A percentile compares a stretch with the other conserved stretches of the same genome.
These are phyloP conservation scores for Epinephelus moara DNA, from an alignment of 2,113 vertebrate genomes.

Conservation along the genomic window DNA sequence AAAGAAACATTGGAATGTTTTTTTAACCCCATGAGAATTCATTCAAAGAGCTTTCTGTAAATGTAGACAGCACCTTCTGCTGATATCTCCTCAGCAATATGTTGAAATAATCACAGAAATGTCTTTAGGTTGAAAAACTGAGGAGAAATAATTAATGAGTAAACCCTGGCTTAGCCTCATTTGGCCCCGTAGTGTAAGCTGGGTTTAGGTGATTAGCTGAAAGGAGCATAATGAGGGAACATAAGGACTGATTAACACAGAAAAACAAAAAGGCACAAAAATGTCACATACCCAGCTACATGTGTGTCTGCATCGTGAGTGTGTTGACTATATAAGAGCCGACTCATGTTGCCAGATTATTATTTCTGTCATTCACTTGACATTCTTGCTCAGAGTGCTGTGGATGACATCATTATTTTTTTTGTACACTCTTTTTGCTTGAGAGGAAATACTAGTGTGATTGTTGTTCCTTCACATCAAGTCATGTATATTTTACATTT, in stretches of 20 bases:
- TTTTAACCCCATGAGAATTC: neutral
- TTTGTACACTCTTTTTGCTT: neutral
- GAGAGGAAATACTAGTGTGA: neutral
- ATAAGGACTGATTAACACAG: slow-evolving; percentile 36
- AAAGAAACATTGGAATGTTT: neutral
- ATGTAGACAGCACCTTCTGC: neutral
- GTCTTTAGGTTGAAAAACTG: slow-evolving; percentile 11
- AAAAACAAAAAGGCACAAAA: slow-evolving; percentile 27
- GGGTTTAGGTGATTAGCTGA: slow-evolving; percentile 59
- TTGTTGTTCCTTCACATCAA: neutral
- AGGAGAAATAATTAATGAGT: neutral
- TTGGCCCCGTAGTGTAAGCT: slow-evolving; percentile 33
- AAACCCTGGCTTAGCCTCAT: slow-evolving; percentile 21
- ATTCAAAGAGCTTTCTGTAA: neutral
- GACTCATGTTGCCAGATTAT: neutral
- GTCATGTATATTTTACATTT: neutral
- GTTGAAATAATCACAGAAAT: slow-evolving; percentile 17
- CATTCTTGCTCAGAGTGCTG: neutral
- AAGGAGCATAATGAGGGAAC: slow-evolving; percentile 39
- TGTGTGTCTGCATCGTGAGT: neutral
- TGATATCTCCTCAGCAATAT: neutral
- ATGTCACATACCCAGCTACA: neutral
- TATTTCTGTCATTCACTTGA: neutral
- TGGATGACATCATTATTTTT: neutral
- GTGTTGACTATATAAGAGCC: neutral